Conservation (phyloP, 1,140 invertebrate species). For the Dendroctonus valens region DNA sequence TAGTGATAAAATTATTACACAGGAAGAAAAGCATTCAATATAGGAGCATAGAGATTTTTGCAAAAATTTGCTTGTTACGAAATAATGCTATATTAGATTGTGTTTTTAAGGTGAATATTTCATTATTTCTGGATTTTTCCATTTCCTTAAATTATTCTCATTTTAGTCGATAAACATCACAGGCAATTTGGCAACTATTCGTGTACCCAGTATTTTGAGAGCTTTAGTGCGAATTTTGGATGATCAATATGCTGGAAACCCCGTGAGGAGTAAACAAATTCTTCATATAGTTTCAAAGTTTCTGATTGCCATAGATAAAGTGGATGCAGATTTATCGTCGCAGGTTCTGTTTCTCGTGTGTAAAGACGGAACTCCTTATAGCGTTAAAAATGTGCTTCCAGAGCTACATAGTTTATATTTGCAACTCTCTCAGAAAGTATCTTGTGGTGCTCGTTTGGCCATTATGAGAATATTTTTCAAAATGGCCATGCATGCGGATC, state of each 20-base stretch:
- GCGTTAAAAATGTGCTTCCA: slow-evolving; percentile 28
- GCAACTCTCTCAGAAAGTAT: slow-evolving; percentile 16
- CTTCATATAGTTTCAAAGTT: slow-evolving; percentile 30
- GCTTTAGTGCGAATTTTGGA: slow-evolving; percentile 17
- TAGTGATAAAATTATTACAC: slow-evolving; percentile 28
- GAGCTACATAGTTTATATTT: slow-evolving; percentile 33
- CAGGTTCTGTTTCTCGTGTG: slow-evolving; percentile 27
- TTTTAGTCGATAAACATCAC: slow-evolving; percentile 23
- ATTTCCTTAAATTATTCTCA: slow-evolving; percentile 12
- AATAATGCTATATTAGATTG: slow-evolving; percentile 19
- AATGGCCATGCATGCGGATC: slow-evolving; percentile 36
- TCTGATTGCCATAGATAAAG: slow-evolving; percentile 13
- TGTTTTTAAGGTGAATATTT: slow-evolving; percentile 29
- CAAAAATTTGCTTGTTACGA: slow-evolving; percentile 27
- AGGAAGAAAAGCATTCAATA: slow-evolving; percentile 25
- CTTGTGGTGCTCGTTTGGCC: slow-evolving; percentile 8
- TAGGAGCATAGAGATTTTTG: slow-evolving; percentile 28
- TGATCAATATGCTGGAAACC: slow-evolving; percentile 21
- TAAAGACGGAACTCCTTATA: slow-evolving; percentile 34
- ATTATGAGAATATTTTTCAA: slow-evolving; percentile 34
- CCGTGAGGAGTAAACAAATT: slow-evolving; percentile 27
- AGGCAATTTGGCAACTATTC: slow-evolving; percentile 22
- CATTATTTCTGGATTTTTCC: slow-evolving; percentile 4
- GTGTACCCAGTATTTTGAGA: slow-evolving; percentile 17
- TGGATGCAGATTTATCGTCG: slow-evolving; percentile 22